A percentile compares a stretch with the other conserved stretches of the same genome.
phyloP scores from a whole-genome alignment of 2,113 vertebrate genomes.

The Alethe diademata region DNA sequence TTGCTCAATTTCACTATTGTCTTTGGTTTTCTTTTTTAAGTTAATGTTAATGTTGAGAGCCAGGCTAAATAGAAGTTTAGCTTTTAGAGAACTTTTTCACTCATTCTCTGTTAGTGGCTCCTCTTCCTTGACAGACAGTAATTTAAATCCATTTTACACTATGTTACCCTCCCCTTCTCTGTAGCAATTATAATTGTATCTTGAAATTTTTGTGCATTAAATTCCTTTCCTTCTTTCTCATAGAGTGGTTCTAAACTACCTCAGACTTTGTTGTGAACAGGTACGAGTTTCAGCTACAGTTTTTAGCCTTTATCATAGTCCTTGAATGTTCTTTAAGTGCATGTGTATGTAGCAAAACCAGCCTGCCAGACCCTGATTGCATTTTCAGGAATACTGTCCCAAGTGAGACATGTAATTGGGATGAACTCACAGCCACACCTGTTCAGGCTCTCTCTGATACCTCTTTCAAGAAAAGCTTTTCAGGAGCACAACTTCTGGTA shows the following conservation, averaged over 20 bases:
- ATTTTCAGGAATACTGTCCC: neutral
- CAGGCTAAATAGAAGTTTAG: neutral
- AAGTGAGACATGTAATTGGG: neutral
- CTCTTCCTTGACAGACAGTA: neutral
- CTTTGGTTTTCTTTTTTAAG: neutral
- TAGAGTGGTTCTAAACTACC: slow-evolving; percentile 35
- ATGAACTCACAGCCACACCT: neutral
- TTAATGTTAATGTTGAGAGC: neutral
- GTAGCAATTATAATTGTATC: neutral
- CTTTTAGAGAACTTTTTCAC: neutral
- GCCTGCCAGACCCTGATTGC: neutral
- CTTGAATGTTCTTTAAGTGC: neutral
- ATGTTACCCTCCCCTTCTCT: neutral
- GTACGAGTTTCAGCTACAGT: neutral
- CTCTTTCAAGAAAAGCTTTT: neutral
- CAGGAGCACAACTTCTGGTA: neutral
- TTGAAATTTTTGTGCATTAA: neutral
- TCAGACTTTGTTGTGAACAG: slow-evolving; percentile 28
- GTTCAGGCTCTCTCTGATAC: neutral
- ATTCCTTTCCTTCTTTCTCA: neutral
- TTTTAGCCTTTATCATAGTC: neutral
- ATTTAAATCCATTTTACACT: neutral
- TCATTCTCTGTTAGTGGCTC: neutral
- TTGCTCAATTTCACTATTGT: neutral
- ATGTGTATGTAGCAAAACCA: neutral